Conservation (phyloP, 1,140 invertebrate species). For the Pogonus chalceus region DNA sequence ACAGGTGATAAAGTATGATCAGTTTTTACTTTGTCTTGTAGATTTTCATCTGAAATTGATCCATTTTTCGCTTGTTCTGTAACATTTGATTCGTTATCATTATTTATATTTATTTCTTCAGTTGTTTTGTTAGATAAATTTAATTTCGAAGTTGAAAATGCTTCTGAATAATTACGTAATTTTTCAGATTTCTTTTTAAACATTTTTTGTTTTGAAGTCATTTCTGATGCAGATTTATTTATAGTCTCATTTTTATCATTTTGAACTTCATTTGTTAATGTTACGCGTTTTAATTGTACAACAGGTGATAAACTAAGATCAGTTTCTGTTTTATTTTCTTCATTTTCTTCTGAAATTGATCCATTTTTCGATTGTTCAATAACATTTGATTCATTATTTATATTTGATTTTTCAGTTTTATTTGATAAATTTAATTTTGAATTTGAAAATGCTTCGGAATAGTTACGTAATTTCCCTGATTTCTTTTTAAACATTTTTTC, state of each 20-base stretch:
- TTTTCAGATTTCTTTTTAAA: not conserved
- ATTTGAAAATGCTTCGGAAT: conserved; percentile 1
- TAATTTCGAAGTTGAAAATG: not conserved
- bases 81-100: not conserved
- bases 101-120: not conserved
- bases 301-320: not conserved
- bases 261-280: too few relatives aligned
- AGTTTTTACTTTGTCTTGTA: not conserved
- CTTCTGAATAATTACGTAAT: not conserved
- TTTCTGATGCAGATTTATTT: too few relatives aligned
- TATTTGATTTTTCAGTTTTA: not conserved
- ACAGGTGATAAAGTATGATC: not conserved
- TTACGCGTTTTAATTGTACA: not conserved
- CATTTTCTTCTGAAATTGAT: not conserved
- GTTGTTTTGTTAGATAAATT: not conserved
- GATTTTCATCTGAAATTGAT: not conserved
- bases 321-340: not conserved
- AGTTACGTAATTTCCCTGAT: too few relatives aligned
- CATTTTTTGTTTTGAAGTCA: too few relatives aligned
- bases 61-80: not conserved
- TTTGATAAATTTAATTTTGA: not conserved
- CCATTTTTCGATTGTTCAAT: not conserved
- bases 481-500: too few relatives aligned
- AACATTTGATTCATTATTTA: not conserved
- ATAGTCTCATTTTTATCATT: too few relatives aligned